A percentile compares a stretch with the other conserved stretches of the same genome.
Conservation (phyloP, 2,888 invertebrate species). For the Hipparchia sbordonii region DNA sequence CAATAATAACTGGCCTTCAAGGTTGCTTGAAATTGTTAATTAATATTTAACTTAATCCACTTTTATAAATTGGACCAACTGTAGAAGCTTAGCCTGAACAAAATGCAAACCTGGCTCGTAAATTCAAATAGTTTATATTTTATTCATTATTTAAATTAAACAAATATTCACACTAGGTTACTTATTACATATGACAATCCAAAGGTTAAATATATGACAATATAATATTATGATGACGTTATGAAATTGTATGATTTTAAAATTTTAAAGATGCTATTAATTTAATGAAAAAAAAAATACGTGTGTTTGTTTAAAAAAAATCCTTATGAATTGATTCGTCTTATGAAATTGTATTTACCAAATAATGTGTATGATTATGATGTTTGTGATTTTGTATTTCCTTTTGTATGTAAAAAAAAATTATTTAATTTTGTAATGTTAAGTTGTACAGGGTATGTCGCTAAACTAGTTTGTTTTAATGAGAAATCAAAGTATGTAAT, state of each 20-base stretch:
- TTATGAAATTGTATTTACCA: background rate
- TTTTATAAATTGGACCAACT: constrained; percentile 5
- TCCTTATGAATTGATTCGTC: background rate
- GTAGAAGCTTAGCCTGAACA: background rate
- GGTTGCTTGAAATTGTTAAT: background rate
- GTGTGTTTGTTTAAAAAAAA: background rate
- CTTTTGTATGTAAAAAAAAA: no score
- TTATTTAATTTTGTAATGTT: background rate
- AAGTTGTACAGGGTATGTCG: constrained; percentile 15
- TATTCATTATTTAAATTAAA: background rate
- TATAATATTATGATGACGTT: background rate
- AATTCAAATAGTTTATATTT: background rate
- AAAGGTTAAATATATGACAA: background rate
- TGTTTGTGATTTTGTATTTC: constrained; percentile 1
- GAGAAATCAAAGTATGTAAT: no score
- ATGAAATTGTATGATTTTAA: constrained; percentile 5
- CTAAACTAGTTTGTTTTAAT: background rate
- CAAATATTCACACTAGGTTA: background rate
- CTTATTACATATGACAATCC: background rate
- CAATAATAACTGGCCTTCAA: background rate
- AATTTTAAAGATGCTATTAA: background rate
- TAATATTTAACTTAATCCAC: background rate
- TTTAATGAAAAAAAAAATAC: background rate
- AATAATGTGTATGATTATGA: background rate
- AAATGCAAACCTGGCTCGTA: background rate